Conservation (phyloP, 2,888 invertebrate genomes). For the Nomada lathburiana region DNA sequence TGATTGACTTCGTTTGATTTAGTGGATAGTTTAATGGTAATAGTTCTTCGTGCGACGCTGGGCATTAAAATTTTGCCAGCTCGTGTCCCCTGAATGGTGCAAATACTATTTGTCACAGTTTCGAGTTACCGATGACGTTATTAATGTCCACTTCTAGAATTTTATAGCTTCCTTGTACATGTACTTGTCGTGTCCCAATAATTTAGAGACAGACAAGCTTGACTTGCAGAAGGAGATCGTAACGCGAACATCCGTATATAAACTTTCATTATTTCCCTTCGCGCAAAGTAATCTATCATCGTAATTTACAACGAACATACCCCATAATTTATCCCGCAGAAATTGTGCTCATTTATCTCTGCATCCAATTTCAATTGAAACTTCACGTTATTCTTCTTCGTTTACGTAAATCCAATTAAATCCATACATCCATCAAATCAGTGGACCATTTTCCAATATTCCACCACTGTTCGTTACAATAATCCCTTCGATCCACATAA, state of each 20-base stretch:
- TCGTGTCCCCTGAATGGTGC: background rate
- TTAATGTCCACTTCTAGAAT: background rate
- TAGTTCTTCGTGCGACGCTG: background rate
- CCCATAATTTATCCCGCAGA: no score
- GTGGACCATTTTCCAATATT: no score
- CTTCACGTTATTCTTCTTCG: no score
- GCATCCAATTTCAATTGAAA: no score
- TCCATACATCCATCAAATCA: no score
- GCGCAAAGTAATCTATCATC: no score
- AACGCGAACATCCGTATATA: no score
- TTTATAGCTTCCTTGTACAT: background rate
- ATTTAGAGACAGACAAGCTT: background rate
- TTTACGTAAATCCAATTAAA: no score
- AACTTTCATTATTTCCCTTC: no score
- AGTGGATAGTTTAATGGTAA: background rate
- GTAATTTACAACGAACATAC: no score
- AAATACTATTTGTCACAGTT: background rate
- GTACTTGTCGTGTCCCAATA: background rate
- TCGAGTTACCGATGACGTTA: conserved; percentile 1
- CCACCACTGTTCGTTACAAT: background rate
- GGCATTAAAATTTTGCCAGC: background rate
- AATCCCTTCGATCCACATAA: background rate
- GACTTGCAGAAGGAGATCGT: background rate
- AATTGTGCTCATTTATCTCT: no score
- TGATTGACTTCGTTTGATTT: background rate